These are phyloP conservation scores for Cricetomys ansorgei DNA, from an alignment of 2,113 vertebrate genomes.

Conservation along the genomic window DNA sequence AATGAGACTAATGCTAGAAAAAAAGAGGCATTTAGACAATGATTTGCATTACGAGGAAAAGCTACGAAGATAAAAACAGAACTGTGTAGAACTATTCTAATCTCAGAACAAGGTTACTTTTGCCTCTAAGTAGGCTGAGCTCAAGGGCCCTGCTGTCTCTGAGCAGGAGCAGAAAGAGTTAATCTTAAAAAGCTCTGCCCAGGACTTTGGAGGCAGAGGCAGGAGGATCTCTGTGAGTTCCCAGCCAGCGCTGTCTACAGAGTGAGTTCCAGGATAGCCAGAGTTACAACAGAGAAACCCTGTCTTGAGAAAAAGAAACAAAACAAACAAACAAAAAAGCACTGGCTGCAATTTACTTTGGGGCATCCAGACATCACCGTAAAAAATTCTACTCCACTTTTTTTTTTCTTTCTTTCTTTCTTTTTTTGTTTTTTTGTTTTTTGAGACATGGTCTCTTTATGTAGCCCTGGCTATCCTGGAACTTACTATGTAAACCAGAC, in stretches of 20 bases:
- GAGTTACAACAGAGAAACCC: too few relatives aligned
- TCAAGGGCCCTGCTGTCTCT: background rate
- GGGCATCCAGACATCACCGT: background rate
- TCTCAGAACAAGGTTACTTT: background rate
- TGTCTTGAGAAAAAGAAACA: too few relatives aligned
- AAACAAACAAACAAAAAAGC: too few relatives aligned
- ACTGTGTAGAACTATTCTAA: background rate
- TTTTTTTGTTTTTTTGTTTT: background rate
- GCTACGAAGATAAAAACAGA: background rate
- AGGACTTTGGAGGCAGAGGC: too few relatives aligned
- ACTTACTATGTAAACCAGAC: background rate
- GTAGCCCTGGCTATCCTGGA: background rate
- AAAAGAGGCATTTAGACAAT: background rate
- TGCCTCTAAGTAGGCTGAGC: background rate
- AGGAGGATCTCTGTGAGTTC: too few relatives aligned
- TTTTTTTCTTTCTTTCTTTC: too few relatives aligned
- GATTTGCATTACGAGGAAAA: background rate
- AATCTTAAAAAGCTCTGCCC: background rate
- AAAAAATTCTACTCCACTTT: background rate
- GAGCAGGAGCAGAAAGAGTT: background rate
- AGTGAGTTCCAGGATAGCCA: too few relatives aligned
- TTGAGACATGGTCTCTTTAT: background rate
- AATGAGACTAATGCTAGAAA: background rate
- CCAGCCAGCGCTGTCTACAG: too few relatives aligned
- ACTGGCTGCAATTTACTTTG: background rate